These are phyloP conservation scores for Armadillidium nasatum DNA, from an alignment of 1,140 invertebrate genomes.

Conservation along the genomic window DNA sequence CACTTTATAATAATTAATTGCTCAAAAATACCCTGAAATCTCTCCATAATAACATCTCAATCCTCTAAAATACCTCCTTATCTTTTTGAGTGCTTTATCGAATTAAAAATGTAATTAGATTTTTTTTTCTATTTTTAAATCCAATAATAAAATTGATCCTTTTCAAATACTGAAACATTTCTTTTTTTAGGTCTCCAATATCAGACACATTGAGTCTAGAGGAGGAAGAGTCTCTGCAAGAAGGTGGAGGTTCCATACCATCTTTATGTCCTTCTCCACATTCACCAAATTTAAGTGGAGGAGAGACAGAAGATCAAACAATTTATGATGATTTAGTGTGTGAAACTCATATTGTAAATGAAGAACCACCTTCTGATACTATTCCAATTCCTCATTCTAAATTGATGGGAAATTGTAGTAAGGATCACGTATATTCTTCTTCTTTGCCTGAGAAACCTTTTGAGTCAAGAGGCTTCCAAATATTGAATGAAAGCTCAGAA, in stretches of 20 bases:
- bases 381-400: conserved; percentile 19
- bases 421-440: conserved; percentile 26
- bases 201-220: conserved; percentile 40
- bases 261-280: conserved; percentile 36
- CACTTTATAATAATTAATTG: no score
- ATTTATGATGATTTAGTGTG: conserved; percentile 27
- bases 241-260: conserved; percentile 36
- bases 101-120: no score
- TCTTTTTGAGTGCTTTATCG: no score
- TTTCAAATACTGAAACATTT: not conserved
- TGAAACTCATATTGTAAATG: conserved; percentile 26
- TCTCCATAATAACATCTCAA: no score
- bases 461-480: conserved; percentile 22
- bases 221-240: conserved; percentile 38
- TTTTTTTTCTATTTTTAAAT: no score
- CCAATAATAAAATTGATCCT: no score
- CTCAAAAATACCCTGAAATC: no score
- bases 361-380: conserved; percentile 21
- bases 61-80: no score
- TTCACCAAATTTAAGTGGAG: conserved; percentile 33
- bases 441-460: conserved; percentile 33
- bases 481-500: conserved; percentile 23
- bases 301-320: conserved; percentile 10
- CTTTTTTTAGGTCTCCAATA: conserved; percentile 26
- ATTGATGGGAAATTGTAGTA: conserved; percentile 9